Evolutionary conservation across 1,140 invertebrate genomes (phyloP).

Genomic region (Megalonaias nervosa): DNA sequence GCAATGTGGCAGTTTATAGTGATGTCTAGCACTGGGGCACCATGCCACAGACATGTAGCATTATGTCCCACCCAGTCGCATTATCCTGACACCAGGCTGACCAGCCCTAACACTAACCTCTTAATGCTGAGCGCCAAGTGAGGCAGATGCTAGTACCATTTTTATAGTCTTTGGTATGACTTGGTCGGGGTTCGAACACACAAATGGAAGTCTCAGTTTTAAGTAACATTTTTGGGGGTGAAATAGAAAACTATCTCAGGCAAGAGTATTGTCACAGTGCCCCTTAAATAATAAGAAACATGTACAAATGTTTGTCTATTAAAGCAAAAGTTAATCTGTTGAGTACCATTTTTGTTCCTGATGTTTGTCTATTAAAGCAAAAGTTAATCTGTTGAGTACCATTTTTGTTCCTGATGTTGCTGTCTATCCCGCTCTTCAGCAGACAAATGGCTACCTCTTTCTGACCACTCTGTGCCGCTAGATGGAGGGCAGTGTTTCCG

Average conservation of each 20-base stretch:
- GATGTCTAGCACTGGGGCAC: too few relatives aligned
- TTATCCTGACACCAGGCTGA: too few relatives aligned
- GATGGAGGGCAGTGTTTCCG: conserved; percentile 82
- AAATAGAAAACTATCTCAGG: neutral
- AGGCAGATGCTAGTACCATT: too few relatives aligned
- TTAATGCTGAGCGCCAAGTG: too few relatives aligned
- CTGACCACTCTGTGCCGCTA: conserved; percentile 79
- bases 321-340: neutral
- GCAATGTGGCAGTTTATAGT: too few relatives aligned
- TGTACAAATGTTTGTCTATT: neutral
- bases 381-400: conserved; percentile 50
- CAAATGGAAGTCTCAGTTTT: neutral
- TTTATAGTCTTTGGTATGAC: too few relatives aligned
- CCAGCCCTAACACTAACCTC: too few relatives aligned
- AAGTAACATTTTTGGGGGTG: conserved; percentile 21
- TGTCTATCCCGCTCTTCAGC: conserved; percentile 76
- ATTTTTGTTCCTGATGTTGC: conserved; percentile 70
- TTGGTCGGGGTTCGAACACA: too few relatives aligned
- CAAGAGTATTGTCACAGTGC: neutral
- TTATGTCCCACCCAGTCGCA: too few relatives aligned
- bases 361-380: conserved; percentile 33
- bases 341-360: conserved; percentile 71
- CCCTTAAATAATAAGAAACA: neutral
- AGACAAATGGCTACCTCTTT: conserved; percentile 79
- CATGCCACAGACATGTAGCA: too few relatives aligned